These are phyloP conservation scores for Campoletis raptor DNA, from an alignment of 2,888 invertebrate species.

Conservation along the genomic window DNA sequence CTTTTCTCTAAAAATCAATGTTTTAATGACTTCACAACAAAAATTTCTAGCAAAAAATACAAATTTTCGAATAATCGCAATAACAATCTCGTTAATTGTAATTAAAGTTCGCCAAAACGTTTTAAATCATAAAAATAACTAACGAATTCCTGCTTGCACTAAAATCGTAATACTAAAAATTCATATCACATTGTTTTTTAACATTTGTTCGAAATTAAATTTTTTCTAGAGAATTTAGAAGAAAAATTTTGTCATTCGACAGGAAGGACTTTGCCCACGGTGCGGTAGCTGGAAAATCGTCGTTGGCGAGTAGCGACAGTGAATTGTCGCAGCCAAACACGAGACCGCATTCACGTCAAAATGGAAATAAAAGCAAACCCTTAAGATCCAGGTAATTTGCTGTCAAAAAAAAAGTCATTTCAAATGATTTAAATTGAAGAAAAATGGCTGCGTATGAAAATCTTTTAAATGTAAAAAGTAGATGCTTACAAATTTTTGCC, in stretches of 20 bases:
- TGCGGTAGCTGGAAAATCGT: constrained; percentile 84
- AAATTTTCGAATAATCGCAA: too few relatives aligned
- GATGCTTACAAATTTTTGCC: neutral
- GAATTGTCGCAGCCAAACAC: constrained; percentile 85
- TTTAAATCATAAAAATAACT: too few relatives aligned
- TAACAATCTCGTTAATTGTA: too few relatives aligned
- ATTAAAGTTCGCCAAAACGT: too few relatives aligned
- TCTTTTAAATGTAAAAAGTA: neutral
- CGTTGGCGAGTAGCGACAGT: constrained; percentile 86
- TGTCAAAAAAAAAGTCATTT: neutral
- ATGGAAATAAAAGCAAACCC: constrained; percentile 76
- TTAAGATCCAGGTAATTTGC: constrained; percentile 78
- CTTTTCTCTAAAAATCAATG: too few relatives aligned
- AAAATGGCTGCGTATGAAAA: neutral
- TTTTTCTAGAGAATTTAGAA: constrained; percentile 44
- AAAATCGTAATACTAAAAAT: neutral
- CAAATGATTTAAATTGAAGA: neutral
- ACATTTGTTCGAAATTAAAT: constrained; percentile 30
- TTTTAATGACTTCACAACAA: too few relatives aligned
- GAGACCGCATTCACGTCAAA: constrained; percentile 82
- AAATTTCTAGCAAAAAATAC: too few relatives aligned
- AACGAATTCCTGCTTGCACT: neutral
- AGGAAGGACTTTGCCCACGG: constrained; percentile 90
- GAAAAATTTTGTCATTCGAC: constrained; percentile 58
- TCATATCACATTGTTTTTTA: constrained; percentile 15